These are phyloP conservation scores for Nesometra sesokonis DNA, from an alignment of 35 echinoderm and acorn worm species.

Conservation along the genomic window DNA sequence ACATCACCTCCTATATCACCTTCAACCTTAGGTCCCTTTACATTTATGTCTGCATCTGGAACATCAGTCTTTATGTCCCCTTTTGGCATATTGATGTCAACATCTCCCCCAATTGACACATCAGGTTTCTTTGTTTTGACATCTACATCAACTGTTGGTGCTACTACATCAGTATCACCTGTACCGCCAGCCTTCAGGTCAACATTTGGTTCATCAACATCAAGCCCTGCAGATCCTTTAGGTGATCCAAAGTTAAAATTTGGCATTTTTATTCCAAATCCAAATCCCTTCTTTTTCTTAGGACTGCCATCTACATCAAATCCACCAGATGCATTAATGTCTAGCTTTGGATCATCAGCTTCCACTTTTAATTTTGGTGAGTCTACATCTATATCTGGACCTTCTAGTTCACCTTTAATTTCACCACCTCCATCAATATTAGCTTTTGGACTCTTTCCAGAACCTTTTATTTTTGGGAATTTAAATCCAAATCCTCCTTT, in stretches of 20 bases:
- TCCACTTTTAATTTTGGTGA: slow-evolving; percentile 31
- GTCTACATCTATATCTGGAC: slow-evolving; percentile 27
- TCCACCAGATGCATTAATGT: slow-evolving; percentile 25
- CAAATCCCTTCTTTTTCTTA: slow-evolving; percentile 46
- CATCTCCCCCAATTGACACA: not conserved
- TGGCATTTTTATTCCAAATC: not conserved
- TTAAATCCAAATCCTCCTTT: not conserved
- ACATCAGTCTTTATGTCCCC: not conserved
- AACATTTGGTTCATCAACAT: slow-evolving; percentile 25
- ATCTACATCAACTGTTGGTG: slow-evolving; percentile 9
- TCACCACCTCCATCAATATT: not conserved
- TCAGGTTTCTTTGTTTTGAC: not conserved
- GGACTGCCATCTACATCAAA: slow-evolving; percentile 27
- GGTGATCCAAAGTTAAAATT: not conserved
- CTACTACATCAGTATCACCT: slow-evolving; percentile 18
- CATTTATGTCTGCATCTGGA: slow-evolving; percentile 34
- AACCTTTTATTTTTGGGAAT: not conserved
- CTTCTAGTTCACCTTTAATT: slow-evolving; percentile 22
- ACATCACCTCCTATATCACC: not conserved
- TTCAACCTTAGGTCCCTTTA: not conserved
- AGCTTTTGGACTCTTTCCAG: not conserved
- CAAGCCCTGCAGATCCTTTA: not conserved
- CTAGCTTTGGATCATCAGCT: slow-evolving; percentile 11
- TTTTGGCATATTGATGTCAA: not conserved
- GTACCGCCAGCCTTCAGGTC: not conserved